Conservation (phyloP, 2,888 invertebrate genomes). For the Conchocele bisecta region DNA sequence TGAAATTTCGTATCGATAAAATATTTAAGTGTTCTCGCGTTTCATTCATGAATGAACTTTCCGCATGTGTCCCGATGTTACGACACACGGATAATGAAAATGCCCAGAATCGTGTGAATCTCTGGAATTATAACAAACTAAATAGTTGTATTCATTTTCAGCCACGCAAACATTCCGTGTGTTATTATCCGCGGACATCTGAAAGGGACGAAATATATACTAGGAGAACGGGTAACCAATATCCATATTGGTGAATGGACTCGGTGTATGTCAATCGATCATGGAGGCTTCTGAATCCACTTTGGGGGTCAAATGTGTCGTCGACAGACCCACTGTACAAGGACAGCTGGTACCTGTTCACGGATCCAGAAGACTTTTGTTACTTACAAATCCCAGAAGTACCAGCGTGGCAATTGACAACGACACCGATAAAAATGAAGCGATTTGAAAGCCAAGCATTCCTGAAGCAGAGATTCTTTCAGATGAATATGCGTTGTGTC, state of each 20-base stretch:
- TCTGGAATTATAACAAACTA: too few species aligned
- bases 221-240: slow-evolving; percentile 61
- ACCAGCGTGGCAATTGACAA: slow-evolving; percentile 72
- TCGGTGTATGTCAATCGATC: slow-evolving; percentile 45
- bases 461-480: slow-evolving; percentile 72
- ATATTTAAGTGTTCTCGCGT: too few species aligned
- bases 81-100: too few species aligned
- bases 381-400: slow-evolving; percentile 71
- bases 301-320: too few species aligned
- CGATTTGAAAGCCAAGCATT: slow-evolving; percentile 70
- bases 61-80: too few species aligned
- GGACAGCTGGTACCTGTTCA: slow-evolving; percentile 71
- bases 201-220: slow-evolving; percentile 71
- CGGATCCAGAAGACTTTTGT: slow-evolving; percentile 72
- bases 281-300: slow-evolving; percentile 49
- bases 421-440: slow-evolving; percentile 56
- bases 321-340: too few species aligned
- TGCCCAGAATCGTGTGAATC: too few species aligned
- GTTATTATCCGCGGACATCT: slow-evolving; percentile 70
- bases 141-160: too few species aligned
- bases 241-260: slow-evolving; percentile 52
- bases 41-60: too few species aligned
- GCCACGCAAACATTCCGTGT: slow-evolving; percentile 69
- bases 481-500: slow-evolving; percentile 63
- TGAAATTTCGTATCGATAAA: too few species aligned